Base-by-base conservation (phyloP, 2,797 vertebrate species). In the Myotis daubentonii region DNA sequence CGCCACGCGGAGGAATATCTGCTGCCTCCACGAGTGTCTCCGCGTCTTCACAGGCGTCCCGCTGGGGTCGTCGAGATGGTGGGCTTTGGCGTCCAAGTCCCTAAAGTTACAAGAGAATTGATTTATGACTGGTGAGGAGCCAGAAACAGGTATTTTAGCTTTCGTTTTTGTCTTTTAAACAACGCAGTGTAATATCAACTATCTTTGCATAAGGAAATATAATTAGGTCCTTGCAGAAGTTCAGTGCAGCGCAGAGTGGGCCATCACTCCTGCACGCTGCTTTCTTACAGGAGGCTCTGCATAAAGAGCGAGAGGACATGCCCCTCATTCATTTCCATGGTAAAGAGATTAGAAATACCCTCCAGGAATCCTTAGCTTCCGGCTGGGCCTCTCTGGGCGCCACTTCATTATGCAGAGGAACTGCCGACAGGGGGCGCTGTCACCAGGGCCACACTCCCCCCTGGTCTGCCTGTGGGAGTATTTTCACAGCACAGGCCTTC, bases 1-100 rank as follows among this genome's bases (percentile, higher is more conserved):
- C 20, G 99, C 99, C 16, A 99, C 99, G 16, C 99, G 98, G 13
- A 99, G 98, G 97, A 99, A 99, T 96, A 99, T 99, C 98, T 99
- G 99, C 93, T 99, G 99, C 96, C 99, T 99, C 99, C 99, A 99
- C 0, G 99, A 99, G 97, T 99, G 99, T 44, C 99, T 98, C 9
- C 99, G 99, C 9, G 98, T 98, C 80, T 98, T 98, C 20, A 99
- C 95, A 0, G 99, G 99, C 96, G 98, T 99, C 92, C 98, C 97
- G 0, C 44, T 97, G 1, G 33, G 6, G 0, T 98, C 98, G 0
- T 96, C 98, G 65, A 96, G 97, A 3, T 98, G 98, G 92, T 97
- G 96, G 17, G 98, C 98, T 80, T 99, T 98, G 93, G 98, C 98
- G 6, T 99, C 99, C 3, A 99, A 99, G 93, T 99, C 99, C 2